Percentiles rank a stretch among this genome's conserved stretches.
These are phyloP conservation scores for Antheraea yamamai DNA, from an alignment of 2,888 invertebrate genomes.

Conservation along the genomic window DNA sequence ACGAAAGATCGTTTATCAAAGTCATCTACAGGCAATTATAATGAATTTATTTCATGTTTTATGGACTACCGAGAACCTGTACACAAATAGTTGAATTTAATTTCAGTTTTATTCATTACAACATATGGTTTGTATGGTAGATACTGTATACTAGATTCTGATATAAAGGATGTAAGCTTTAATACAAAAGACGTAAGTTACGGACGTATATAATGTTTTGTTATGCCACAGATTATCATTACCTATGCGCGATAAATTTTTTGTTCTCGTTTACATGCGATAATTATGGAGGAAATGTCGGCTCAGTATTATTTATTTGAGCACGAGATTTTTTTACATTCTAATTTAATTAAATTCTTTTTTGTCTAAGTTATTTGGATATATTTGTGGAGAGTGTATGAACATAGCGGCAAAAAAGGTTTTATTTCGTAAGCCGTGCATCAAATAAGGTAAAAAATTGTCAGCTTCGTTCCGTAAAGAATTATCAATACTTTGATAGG, in stretches of 20 bases:
- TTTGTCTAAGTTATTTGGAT: too few relatives aligned
- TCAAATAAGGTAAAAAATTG: too few relatives aligned
- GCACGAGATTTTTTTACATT: too few relatives aligned
- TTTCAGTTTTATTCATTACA: background rate
- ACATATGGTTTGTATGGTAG: background rate
- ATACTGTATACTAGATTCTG: too few relatives aligned
- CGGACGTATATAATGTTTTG: background rate
- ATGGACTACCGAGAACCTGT: conserved; percentile 1
- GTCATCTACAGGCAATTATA: background rate
- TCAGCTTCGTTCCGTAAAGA: too few relatives aligned
- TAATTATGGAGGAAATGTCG: too few relatives aligned
- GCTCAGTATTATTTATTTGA: too few relatives aligned
- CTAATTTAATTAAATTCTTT: too few relatives aligned
- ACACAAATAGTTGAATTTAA: background rate
- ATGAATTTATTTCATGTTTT: conserved; percentile 10
- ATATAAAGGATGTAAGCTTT: background rate
- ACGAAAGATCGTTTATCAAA: conserved; percentile 7
- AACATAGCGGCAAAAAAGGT: too few relatives aligned
- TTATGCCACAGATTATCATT: background rate
- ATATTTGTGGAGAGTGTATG: too few relatives aligned
- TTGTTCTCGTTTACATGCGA: background rate
- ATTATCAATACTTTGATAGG: too few relatives aligned
- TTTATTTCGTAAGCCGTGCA: too few relatives aligned
- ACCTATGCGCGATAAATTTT: background rate
- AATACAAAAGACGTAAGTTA: background rate